Conservation (phyloP, 2,113 vertebrate species). For the Rana temporaria region DNA sequence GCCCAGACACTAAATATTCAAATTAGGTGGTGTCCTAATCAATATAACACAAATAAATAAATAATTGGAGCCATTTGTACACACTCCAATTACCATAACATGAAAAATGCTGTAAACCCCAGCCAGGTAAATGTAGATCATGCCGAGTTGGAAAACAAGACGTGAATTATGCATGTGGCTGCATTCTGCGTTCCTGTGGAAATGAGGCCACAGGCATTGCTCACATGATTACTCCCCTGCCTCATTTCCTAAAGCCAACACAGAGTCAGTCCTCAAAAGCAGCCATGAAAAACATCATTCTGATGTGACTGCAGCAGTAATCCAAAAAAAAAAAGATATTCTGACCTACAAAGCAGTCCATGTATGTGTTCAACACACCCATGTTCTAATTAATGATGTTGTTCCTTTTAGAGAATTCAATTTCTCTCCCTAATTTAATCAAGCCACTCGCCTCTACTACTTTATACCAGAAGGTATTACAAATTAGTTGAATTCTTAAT, state of each 20-base stretch:
- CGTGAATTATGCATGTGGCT: slow-evolving; percentile 14
- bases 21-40: background rate
- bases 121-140: background rate
- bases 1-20: background rate
- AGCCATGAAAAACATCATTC: slow-evolving; percentile 6
- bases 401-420: slow-evolving; percentile 44
- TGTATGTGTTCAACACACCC: slow-evolving; percentile 2
- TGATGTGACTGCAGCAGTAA: background rate
- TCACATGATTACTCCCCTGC: slow-evolving; percentile 8
- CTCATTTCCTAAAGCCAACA: slow-evolving; percentile 12
- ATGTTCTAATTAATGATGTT: slow-evolving; percentile 31
- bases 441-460: slow-evolving; percentile 29
- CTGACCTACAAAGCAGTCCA: slow-evolving; percentile 33
- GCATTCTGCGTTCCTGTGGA: slow-evolving; percentile 5
- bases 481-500: slow-evolving; percentile 55
- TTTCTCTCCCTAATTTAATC: slow-evolving; percentile 42
- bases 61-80: background rate
- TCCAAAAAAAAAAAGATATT: slow-evolving; percentile 13
- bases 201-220: slow-evolving; percentile 34
- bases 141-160: background rate
- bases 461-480: slow-evolving; percentile 54
- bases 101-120: background rate
- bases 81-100: background rate
- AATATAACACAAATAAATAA: slow-evolving; percentile 5
- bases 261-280: background rate